A percentile compares a stretch with the other conserved stretches of the same genome.
These are phyloP conservation scores for Eurypyga helias DNA, from an alignment of 2,113 vertebrate species.

Conservation along the genomic window DNA sequence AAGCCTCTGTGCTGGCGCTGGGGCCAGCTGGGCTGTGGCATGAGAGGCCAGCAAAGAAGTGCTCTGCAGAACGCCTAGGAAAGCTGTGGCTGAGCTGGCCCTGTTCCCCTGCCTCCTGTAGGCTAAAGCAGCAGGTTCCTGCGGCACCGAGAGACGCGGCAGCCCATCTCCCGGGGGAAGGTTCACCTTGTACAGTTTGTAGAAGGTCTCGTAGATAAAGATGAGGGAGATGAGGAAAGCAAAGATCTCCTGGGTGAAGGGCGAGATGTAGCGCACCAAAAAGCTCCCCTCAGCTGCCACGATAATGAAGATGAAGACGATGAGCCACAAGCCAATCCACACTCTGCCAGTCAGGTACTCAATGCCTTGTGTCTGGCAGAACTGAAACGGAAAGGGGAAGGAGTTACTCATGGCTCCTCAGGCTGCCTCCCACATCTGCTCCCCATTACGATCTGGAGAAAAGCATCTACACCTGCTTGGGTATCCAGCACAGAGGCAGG, in stretches of 20 bases:
- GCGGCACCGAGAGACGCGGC: neutral
- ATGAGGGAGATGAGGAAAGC: constrained; percentile 98
- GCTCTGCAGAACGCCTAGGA: neutral
- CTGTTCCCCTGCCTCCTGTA: neutral
- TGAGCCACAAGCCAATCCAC: constrained; percentile 98
- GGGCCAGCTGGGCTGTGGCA: neutral
- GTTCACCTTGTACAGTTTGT: constrained; percentile 92
- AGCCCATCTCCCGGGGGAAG: neutral
- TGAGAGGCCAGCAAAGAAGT: neutral
- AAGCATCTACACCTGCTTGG: neutral
- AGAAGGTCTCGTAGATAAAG: constrained; percentile 98
- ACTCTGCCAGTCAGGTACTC: constrained; percentile 96
- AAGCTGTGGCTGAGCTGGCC: neutral
- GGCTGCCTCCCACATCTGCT: neutral
- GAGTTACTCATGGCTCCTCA: constrained; percentile 1
- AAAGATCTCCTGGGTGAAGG: constrained; percentile 98
- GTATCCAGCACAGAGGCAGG: neutral
- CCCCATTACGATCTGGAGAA: neutral
- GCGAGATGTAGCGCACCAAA: constrained; percentile 96
- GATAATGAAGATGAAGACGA: constrained; percentile 91
- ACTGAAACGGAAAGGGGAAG: constrained; percentile 76
- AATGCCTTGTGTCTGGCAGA: constrained; percentile 90
- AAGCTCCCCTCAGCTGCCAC: constrained; percentile 97
- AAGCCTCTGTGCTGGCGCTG: neutral
- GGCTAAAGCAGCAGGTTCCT: neutral